phyloP scores from a whole-genome alignment of 2,888 invertebrate species.

The Eulithis testata region DNA sequence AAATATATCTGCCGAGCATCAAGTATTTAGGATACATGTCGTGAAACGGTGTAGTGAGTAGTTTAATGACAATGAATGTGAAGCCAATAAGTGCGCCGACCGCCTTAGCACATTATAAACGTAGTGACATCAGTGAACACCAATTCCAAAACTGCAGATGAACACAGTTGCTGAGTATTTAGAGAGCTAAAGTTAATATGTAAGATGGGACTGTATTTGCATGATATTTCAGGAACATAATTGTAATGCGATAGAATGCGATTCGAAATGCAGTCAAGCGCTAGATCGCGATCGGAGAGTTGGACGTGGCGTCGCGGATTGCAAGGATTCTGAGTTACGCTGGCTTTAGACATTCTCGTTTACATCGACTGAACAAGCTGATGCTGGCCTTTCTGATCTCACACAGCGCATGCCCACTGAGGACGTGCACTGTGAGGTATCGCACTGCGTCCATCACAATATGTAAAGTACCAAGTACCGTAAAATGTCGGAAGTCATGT shows the following conservation, averaged over 20 bases:
- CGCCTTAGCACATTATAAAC: background rate
- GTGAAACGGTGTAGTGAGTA: background rate
- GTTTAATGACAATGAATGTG: conserved; percentile 6
- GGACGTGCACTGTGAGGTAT: too few relatives aligned
- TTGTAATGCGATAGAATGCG: conserved; percentile 25
- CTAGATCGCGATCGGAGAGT: conserved; percentile 19
- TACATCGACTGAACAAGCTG: background rate
- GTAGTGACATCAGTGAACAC: background rate
- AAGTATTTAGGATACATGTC: background rate
- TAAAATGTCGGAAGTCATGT: conserved; percentile 4
- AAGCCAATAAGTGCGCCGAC: background rate
- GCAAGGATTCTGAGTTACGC: conserved; percentile 20
- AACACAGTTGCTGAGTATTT: background rate
- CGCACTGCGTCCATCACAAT: too few relatives aligned
- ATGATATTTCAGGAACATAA: conserved; percentile 23
- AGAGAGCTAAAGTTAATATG: background rate
- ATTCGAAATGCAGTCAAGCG: conserved; percentile 19
- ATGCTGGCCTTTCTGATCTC: too few relatives aligned
- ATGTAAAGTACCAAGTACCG: background rate
- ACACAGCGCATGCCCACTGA: too few relatives aligned
- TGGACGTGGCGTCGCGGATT: conserved; percentile 13
- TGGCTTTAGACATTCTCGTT: conserved; percentile 13
- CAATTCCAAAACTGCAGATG: conserved; percentile 1
- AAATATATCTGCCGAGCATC: background rate
- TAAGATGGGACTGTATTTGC: conserved; percentile 8